These are phyloP conservation scores for Pandemis heparana DNA, from an alignment of 2,888 invertebrate species.

Conservation along the genomic window DNA sequence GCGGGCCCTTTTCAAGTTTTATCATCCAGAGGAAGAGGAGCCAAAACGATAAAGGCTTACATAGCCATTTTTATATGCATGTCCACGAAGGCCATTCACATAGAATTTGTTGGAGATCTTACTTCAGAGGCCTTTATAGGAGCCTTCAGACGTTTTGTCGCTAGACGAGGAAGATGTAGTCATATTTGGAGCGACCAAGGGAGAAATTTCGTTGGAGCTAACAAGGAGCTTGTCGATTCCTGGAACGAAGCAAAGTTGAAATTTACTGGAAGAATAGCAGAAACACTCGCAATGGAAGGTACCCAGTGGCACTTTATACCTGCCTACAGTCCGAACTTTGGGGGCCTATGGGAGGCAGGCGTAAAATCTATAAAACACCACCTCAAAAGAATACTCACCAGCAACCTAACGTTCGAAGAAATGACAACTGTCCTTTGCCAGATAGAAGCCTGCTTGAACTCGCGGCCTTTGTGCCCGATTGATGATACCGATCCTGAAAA, in stretches of 20 bases:
- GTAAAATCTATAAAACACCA: no score
- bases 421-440: conserved; percentile 39
- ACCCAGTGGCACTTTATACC: conserved; percentile 42
- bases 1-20: conserved; percentile 11
- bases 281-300: conserved; percentile 22
- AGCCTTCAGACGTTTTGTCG: conserved; percentile 22
- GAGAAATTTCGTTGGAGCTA: conserved; percentile 28
- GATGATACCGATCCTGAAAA: conserved; percentile 9
- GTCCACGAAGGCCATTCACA: conserved; percentile 46
- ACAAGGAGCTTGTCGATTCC: conserved; percentile 18
- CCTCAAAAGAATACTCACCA: conserved; percentile 41
- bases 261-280: neutral
- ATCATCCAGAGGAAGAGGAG: conserved; percentile 16
- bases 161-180: conserved; percentile 22
- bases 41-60: conserved; percentile 12
- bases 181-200: conserved; percentile 37
- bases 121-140: conserved; percentile 45
- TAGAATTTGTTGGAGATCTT: conserved; percentile 49
- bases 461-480: conserved; percentile 7
- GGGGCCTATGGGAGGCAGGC: conserved; percentile 48
- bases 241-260: conserved; percentile 11
- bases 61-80: conserved; percentile 45
- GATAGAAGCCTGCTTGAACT: conserved; percentile 37
- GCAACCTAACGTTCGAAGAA: conserved; percentile 43
- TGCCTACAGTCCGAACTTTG: conserved; percentile 41